Evolutionary conservation across 2,797 vertebrate genomes (phyloP).

Genomic region (Lateolabrax maculatus): DNA sequence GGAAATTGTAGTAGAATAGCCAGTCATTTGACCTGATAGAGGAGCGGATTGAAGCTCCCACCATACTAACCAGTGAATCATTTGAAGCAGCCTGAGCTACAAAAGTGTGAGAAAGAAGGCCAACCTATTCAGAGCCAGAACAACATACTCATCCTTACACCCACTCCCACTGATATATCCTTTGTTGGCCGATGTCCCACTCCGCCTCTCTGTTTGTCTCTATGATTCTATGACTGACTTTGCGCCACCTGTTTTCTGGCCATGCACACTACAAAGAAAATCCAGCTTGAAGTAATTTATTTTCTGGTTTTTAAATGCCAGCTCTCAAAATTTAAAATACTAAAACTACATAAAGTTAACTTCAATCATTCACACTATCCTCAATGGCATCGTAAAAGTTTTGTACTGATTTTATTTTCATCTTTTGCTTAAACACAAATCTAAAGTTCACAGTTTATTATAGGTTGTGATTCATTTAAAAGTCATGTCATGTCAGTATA

Average conservation of each 20-base stretch:
- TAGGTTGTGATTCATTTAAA: not conserved
- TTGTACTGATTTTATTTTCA: slow-evolving; percentile 13
- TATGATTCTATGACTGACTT: slow-evolving; percentile 34
- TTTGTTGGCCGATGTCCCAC: slow-evolving; percentile 35
- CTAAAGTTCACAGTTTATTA: not conserved
- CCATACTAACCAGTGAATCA: slow-evolving; percentile 11
- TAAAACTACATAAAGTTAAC: not conserved
- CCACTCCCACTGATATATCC: slow-evolving; percentile 38
- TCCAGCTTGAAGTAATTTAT: not conserved
- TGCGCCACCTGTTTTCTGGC: slow-evolving; percentile 31
- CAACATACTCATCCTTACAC: slow-evolving; percentile 29
- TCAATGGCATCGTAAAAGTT: not conserved
- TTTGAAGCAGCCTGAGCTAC: slow-evolving; percentile 20
- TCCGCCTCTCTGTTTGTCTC: slow-evolving; percentile 24
- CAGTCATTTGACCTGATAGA: slow-evolving; percentile 30
- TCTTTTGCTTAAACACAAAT: slow-evolving; percentile 1
- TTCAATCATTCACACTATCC: slow-evolving; percentile 18
- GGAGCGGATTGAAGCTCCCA: no score
- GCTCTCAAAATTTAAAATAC: not conserved
- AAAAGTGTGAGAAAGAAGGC: slow-evolving; percentile 39
- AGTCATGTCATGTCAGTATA: not conserved
- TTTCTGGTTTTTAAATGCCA: not conserved
- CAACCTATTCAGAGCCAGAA: slow-evolving; percentile 40
- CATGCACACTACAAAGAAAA: slow-evolving; percentile 1
- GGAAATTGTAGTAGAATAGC: slow-evolving; percentile 19